Conservation (phyloP, 2,797 vertebrate genomes). For the Hyperoplus lanceolatus region DNA sequence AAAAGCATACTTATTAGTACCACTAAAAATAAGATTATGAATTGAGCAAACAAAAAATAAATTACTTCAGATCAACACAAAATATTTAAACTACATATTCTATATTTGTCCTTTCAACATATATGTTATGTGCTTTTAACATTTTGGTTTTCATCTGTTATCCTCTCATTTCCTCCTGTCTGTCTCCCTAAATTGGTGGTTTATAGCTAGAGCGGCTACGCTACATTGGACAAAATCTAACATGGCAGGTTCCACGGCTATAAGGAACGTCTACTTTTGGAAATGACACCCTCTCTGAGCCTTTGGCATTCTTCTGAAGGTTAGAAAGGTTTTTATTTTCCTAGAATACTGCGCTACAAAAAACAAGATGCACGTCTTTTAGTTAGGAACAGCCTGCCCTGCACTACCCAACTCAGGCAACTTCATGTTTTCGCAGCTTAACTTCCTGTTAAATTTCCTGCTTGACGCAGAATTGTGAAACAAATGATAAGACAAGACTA, state of each 20-base stretch:
- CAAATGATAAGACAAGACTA: not conserved
- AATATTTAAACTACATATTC: too few species aligned
- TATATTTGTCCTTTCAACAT: too few species aligned
- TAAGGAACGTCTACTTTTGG: conserved; percentile 61
- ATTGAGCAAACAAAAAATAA: too few species aligned
- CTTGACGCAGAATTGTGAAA: not conserved
- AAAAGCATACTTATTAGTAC: too few species aligned
- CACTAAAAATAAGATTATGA: too few species aligned
- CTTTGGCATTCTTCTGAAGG: conserved; percentile 50
- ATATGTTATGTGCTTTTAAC: conserved; percentile 28
- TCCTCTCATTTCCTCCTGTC: conserved; percentile 20
- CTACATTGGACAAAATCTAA: conserved; percentile 67
- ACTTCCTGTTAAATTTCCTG: conserved; percentile 18
- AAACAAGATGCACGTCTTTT: conserved; percentile 37
- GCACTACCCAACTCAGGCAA: not conserved
- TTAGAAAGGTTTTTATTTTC: conserved; percentile 41
- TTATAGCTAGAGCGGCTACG: conserved; percentile 53
- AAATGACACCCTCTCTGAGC: conserved; percentile 57
- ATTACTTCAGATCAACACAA: too few species aligned
- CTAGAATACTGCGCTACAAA: conserved; percentile 35
- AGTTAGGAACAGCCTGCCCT: conserved; percentile 15
- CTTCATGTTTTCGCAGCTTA: conserved; percentile 11
- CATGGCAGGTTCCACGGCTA: conserved; percentile 74
- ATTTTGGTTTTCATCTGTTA: conserved; percentile 43
- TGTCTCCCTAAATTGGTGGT: conserved; percentile 62